These are phyloP conservation scores for Teinopalpus imperialis DNA, from an alignment of 2,888 invertebrate genomes.

Conservation along the genomic window DNA sequence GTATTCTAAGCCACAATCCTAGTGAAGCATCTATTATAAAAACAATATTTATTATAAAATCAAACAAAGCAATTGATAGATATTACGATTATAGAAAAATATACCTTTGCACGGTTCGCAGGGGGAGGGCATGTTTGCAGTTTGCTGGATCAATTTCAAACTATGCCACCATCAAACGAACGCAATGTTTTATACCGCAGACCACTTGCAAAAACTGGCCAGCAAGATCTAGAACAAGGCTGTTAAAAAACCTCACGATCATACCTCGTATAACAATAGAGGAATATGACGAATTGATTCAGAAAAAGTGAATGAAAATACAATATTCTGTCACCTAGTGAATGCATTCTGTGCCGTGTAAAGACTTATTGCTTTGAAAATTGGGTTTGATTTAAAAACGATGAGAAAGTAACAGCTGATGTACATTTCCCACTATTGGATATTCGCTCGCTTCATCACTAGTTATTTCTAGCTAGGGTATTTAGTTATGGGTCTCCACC, in stretches of 20 bases:
- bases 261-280: conserved; percentile 29
- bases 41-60: no score
- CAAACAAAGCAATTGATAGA: no score
- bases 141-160: conserved; percentile 36
- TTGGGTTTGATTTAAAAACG: no score
- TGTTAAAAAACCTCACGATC: conserved; percentile 44
- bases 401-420: no score
- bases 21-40: no score
- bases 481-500: no score
- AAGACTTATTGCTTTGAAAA: background rate
- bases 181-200: conserved; percentile 53
- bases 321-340: background rate
- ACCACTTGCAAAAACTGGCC: conserved; percentile 49
- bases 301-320: conserved; percentile 20
- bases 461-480: no score
- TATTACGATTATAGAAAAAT: no score
- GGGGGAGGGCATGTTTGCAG: conserved; percentile 76
- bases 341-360: background rate
- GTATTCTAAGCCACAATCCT: no score
- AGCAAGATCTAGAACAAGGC: conserved; percentile 57
- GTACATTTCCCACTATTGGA: no score
- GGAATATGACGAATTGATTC: conserved; percentile 22
- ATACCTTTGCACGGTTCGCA: conserved; percentile 80
- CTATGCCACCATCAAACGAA: conserved; percentile 37
- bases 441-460: no score